These are phyloP conservation scores for Pterocles orientalis DNA, from an alignment of 2,113 vertebrate species.

Conservation along the genomic window DNA sequence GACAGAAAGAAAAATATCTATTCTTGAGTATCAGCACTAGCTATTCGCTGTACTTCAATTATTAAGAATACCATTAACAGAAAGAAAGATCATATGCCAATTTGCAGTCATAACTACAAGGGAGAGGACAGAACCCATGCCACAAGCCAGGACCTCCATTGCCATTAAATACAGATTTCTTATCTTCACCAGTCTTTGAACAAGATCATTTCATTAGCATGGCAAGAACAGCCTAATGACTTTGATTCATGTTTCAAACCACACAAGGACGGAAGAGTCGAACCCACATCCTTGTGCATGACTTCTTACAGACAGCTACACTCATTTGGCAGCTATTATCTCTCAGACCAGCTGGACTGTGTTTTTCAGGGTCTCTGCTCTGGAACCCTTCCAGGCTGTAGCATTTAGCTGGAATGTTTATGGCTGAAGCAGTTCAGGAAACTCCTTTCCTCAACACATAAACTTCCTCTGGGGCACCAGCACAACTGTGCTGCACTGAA, in stretches of 20 bases:
- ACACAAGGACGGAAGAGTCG: background rate
- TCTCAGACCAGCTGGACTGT: constrained; percentile 38
- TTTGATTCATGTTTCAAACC: background rate
- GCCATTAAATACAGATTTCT: background rate
- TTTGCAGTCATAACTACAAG: background rate
- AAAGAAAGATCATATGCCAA: background rate
- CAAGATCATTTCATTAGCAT: background rate
- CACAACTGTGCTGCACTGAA: background rate
- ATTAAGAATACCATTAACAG: background rate
- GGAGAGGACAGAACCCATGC: background rate
- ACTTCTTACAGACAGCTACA: background rate
- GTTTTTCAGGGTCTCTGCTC: constrained; percentile 45
- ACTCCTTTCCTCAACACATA: background rate
- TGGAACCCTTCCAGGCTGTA: constrained; percentile 7
- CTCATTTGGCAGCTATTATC: constrained; percentile 21
- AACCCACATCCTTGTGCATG: background rate
- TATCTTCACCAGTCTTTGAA: background rate
- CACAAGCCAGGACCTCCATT: background rate
- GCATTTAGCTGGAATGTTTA: background rate
- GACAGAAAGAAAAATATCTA: background rate
- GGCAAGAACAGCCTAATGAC: background rate
- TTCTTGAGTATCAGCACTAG: background rate
- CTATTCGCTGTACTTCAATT: background rate
- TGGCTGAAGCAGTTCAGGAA: background rate
- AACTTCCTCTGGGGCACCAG: background rate